Evolutionary conservation across 2,888 invertebrate genomes (phyloP).

Genomic region (Eurytoma adleriae): DNA sequence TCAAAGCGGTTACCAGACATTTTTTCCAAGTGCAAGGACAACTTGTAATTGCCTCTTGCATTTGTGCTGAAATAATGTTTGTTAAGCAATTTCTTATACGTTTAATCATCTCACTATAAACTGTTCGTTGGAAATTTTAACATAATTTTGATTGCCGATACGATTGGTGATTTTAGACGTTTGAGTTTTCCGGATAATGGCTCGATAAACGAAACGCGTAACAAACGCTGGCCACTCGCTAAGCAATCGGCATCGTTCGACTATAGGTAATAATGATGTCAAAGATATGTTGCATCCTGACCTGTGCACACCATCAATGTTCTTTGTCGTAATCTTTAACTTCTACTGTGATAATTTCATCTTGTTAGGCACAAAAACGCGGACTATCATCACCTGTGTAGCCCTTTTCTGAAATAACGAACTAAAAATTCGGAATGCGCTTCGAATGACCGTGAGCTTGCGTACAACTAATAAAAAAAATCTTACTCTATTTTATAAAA

Average conservation of each 20-base stretch:
- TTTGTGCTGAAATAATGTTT: too few species aligned
- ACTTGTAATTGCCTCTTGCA: too few species aligned
- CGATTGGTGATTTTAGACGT: slow-evolving; percentile 71
- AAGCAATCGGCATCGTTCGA: slow-evolving; percentile 75
- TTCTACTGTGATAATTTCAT: slow-evolving; percentile 5
- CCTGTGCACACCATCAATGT: slow-evolving; percentile 60
- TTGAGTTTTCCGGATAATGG: slow-evolving; percentile 76
- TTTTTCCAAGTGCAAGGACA: too few species aligned
- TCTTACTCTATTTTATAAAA: background rate
- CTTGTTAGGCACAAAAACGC: background rate
- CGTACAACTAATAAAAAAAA: slow-evolving; percentile 23
- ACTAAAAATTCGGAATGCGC: slow-evolving; percentile 12
- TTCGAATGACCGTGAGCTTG: slow-evolving; percentile 22
- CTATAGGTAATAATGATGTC: slow-evolving; percentile 71
- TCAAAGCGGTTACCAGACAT: too few species aligned
- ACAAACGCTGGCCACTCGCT: slow-evolving; percentile 74
- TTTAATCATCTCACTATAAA: too few species aligned
- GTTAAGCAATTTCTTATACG: too few species aligned
- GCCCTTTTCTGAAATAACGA: background rate
- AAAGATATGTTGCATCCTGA: slow-evolving; percentile 56
- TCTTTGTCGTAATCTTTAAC: slow-evolving; percentile 59
- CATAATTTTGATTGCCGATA: background rate
- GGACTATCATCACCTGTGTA: background rate
- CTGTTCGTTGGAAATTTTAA: too few species aligned
- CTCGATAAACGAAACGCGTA: slow-evolving; percentile 73